Base-by-base conservation (phyloP, 2,888 invertebrate genomes). In the Dryomyza anilis region DNA sequence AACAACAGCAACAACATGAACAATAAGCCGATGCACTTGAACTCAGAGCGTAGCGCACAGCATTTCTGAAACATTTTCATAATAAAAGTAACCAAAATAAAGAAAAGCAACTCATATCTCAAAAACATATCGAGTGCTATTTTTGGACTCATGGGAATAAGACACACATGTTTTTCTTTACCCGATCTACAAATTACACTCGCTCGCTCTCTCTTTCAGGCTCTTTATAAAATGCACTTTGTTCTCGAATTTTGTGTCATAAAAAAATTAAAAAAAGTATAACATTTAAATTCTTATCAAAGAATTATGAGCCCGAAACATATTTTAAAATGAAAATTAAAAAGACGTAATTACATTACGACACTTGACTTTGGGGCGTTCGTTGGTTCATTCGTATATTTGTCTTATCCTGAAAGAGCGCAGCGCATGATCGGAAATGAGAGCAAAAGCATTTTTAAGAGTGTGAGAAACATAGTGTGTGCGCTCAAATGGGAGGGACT, bases 111-210 rank as follows among this genome's bases (percentile, higher is more conserved):
- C n/a, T n/a, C 48, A 59, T 61, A 61, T 53, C 52, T 65, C 63
- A 29, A 43, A 59, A 61, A 55, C 55, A 25, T 57, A 61, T 66
- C 59, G 66, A 63, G 67, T 59, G 67, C 67, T 72, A 72, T 71
- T 71, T 72, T 65, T 69, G 66, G 69, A 61, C 43, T 69, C 70
- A 71, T 72, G 72, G 70, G 72, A 72, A 72, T 65, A 69, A 69
- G 63, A 19, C 63, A 69, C 71, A 72, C 64, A 69, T 71, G 70
- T 69, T 71, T 21, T 67, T n/a, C 55, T 61, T 36, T 25, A 45
- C 36, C 25, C 43, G 39, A 48, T 5, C 10, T 43, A 10, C 14
- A 56, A 21, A 12, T 14, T 25, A 25, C 43, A n/a, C 19, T 6
- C 45, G 12, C 25, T 29, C 43, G 19, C 25, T 23, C 14, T 27